Evolutionary conservation across 1,140 invertebrate species (phyloP).

Genomic region (Drosophila bipectinata): DNA sequence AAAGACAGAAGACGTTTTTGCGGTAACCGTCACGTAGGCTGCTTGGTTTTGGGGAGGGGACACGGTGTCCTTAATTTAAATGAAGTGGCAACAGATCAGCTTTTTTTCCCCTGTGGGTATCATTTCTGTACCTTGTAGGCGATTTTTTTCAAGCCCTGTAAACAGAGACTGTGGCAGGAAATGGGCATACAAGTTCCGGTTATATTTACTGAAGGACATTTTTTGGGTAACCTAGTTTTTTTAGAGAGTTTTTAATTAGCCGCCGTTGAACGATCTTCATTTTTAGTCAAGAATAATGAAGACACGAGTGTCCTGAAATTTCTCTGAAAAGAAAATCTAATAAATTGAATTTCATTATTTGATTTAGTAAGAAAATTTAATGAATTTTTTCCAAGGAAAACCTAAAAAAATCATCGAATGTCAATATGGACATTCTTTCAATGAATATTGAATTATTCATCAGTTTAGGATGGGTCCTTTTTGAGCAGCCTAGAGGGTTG

Average conservation of each 20-base stretch:
- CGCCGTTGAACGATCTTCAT: not conserved
- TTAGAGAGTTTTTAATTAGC: no score
- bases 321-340: not conserved
- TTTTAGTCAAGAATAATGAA: not conserved
- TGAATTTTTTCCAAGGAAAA: not conserved
- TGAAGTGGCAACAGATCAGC: conserved; percentile 65
- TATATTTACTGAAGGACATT: not conserved
- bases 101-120: conserved; percentile 47
- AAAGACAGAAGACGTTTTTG: conserved; percentile 68
- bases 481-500: not conserved
- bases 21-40: conserved; percentile 53
- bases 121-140: conserved; percentile 13
- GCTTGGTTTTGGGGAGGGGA: not conserved
- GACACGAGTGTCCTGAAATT: no score
- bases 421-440: not conserved
- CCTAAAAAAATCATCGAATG: not conserved
- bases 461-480: conserved; percentile 4
- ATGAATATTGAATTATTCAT: conserved; percentile 29
- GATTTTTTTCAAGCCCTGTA: not conserved
- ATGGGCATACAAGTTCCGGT: not conserved
- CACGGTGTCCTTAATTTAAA: conserved; percentile 70
- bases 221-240: not conserved
- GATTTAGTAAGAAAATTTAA: not conserved
- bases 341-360: not conserved
- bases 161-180: not conserved